These are phyloP conservation scores for Grantiella picta DNA, from an alignment of 2,113 vertebrate species.

Conservation along the genomic window DNA sequence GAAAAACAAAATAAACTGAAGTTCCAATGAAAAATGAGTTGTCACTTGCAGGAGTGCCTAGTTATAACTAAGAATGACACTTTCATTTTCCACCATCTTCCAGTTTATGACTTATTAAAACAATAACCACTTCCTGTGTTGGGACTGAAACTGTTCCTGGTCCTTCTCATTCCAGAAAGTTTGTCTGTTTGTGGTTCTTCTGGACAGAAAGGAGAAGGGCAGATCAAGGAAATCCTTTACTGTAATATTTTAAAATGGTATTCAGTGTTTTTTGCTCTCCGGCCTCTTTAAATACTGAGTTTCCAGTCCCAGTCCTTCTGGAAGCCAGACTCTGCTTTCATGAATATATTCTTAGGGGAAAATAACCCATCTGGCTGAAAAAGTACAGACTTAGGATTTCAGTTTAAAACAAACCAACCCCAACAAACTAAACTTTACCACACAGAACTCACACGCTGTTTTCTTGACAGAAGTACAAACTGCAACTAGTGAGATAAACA, in stretches of 20 bases:
- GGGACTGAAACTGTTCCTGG: conserved; percentile 3
- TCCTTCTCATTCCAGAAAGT: not conserved
- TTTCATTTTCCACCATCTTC: conserved; percentile 4
- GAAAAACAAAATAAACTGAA: not conserved
- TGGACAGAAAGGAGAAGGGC: not conserved
- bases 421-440: not conserved
- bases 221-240: not conserved
- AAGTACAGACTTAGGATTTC: not conserved
- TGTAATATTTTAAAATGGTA: not conserved
- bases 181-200: not conserved
- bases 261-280: not conserved
- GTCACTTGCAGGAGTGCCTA: not conserved
- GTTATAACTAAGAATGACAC: not conserved
- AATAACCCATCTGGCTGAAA: not conserved
- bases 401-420: not conserved
- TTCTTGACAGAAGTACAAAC: not conserved
- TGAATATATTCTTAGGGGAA: not conserved
- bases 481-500: not conserved
- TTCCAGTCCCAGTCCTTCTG: not conserved
- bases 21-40: not conserved
- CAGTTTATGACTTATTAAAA: conserved; percentile 14
- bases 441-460: not conserved
- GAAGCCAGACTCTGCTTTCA: not conserved
- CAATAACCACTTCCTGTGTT: conserved; percentile 16
- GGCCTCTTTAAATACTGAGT: not conserved